These are phyloP conservation scores for Adelges cooleyi DNA, from an alignment of 1,140 invertebrate species.

Conservation along the genomic window DNA sequence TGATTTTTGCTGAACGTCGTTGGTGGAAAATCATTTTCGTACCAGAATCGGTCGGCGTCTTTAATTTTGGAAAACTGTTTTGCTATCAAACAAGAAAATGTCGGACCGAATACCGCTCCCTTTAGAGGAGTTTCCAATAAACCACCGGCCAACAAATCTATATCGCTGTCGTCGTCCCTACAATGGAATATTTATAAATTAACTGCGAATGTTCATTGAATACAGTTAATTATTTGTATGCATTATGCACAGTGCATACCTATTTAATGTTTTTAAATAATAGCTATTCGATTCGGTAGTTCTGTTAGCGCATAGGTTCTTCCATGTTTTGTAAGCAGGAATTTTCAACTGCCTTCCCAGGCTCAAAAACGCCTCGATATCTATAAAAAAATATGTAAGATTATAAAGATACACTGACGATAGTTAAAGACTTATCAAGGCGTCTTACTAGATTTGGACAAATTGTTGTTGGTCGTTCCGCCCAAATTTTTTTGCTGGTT, in stretches of 20 bases:
- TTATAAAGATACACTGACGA: neutral
- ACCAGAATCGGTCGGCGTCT: constrained; percentile 85
- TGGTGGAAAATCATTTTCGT: constrained; percentile 87
- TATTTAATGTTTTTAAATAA: constrained; percentile 12
- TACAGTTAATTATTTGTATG: too few relatives aligned
- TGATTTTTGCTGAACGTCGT: constrained; percentile 68
- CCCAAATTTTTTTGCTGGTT: constrained; percentile 9
- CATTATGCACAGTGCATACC: neutral
- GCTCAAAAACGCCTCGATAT: neutral
- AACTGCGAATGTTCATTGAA: neutral
- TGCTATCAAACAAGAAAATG: constrained; percentile 71
- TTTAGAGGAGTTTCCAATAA: constrained; percentile 66
- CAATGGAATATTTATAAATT: neutral
- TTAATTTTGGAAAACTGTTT: constrained; percentile 67
- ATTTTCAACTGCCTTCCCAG: constrained; percentile 20
- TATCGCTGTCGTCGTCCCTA: constrained; percentile 50
- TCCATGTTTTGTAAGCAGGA: neutral
- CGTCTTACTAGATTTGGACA: neutral
- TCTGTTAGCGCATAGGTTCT: neutral
- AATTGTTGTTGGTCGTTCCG: neutral
- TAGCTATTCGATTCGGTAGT: neutral
- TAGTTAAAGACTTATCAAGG: too few relatives aligned
- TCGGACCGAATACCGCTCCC: constrained; percentile 73
- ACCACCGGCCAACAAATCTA: constrained; percentile 78
- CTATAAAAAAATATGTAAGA: neutral